phyloP scores from a whole-genome alignment of 2,888 invertebrate genomes.

The Acleris laterana region DNA sequence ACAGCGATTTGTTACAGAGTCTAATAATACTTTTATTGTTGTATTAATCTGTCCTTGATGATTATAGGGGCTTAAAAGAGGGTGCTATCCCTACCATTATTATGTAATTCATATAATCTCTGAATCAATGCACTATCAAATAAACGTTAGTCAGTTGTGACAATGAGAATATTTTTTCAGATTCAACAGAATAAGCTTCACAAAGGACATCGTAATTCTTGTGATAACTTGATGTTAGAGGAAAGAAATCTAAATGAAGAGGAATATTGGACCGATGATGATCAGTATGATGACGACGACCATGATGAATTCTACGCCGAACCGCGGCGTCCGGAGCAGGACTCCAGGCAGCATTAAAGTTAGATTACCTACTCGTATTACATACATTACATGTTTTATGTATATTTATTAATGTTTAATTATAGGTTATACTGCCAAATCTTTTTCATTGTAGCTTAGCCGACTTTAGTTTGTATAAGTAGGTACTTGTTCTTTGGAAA shows the following conservation, averaged over 20 bases:
- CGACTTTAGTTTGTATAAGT: not conserved
- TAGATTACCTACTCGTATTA: conserved; percentile 10
- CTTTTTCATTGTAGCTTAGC: conserved; percentile 1
- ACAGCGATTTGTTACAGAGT: conserved; percentile 34
- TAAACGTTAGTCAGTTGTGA: conserved; percentile 15
- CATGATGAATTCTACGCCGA: conserved; percentile 55
- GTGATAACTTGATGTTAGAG: conserved; percentile 44
- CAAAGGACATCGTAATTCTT: conserved; percentile 55
- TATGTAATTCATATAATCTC: conserved; percentile 26
- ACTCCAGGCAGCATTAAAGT: conserved; percentile 15
- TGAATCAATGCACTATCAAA: conserved; percentile 33
- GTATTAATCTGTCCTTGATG: conserved; percentile 35
- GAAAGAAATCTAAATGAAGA: conserved; percentile 43
- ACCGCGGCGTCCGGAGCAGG: conserved; percentile 32
- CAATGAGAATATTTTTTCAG: conserved; percentile 46
- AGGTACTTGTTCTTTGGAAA: too few relatives aligned
- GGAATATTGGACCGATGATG: conserved; percentile 38
- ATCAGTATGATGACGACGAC: conserved; percentile 43
- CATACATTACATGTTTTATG: too few relatives aligned
- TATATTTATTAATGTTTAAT: conserved; percentile 1
- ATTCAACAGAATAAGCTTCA: conserved; percentile 67
- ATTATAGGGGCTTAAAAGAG: conserved; percentile 34
- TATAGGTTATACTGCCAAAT: conserved; percentile 10
- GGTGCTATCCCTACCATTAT: conserved; percentile 16
- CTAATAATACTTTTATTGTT: conserved; percentile 36